These are phyloP conservation scores for Drosophila varians DNA, from an alignment of 1,140 invertebrate genomes.

Conservation along the genomic window DNA sequence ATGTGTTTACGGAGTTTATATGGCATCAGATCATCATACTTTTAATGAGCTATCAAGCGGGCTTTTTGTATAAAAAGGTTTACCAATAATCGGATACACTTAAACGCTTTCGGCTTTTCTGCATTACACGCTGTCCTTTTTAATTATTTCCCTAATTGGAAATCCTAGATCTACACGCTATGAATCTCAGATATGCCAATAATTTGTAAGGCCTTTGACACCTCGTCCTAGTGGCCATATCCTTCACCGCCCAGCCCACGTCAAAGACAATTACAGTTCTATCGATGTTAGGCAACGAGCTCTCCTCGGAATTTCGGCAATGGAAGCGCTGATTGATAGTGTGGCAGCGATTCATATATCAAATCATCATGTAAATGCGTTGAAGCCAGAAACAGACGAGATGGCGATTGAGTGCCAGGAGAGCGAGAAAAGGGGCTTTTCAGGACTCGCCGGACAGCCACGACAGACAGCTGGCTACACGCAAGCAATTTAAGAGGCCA, in stretches of 20 bases:
- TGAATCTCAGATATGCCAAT: not conserved
- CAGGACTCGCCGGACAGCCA: slow-evolving; percentile 8
- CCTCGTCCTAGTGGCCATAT: slow-evolving; percentile 4
- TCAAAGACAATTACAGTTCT: slow-evolving; percentile 48
- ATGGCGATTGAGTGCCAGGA: not conserved
- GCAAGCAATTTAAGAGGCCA: slow-evolving; percentile 74
- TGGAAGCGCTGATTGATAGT: slow-evolving; percentile 67
- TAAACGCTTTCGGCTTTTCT: not conserved
- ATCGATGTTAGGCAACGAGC: slow-evolving; percentile 22
- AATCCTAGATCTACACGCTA: not conserved
- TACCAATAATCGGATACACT: not conserved
- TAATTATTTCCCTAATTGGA: not conserved
- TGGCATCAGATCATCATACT: slow-evolving; percentile 2
- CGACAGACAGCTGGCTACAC: slow-evolving; percentile 57
- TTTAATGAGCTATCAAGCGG: slow-evolving; percentile 8
- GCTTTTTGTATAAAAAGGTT: slow-evolving; percentile 2
- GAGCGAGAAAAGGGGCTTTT: not conserved
- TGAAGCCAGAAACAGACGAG: slow-evolving; percentile 2
- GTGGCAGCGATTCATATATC: slow-evolving; percentile 68
- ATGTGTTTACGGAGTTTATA: slow-evolving; percentile 42
- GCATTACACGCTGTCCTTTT: no score
- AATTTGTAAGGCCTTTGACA: slow-evolving; percentile 25
- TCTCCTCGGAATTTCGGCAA: slow-evolving; percentile 33
- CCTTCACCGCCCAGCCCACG: slow-evolving; percentile 3
- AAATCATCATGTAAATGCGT: slow-evolving; percentile 73